Base-by-base conservation (phyloP, 2,888 invertebrate genomes). In the Euspilapteryx auroguttella region DNA sequence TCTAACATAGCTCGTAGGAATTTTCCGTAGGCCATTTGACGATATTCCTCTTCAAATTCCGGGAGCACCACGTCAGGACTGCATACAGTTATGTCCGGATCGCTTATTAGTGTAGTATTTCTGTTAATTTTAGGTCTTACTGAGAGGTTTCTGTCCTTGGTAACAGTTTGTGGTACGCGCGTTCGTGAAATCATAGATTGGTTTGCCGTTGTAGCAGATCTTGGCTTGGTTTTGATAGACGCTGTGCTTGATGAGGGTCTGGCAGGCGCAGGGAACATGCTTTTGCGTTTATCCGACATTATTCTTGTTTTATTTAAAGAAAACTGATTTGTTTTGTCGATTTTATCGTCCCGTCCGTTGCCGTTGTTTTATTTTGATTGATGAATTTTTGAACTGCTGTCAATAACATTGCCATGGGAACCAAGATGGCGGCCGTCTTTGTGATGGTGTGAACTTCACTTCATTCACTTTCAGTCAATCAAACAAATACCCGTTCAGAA, bases 1-100 rank as follows among this genome's bases (percentile, higher is more conserved):
- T 63, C 58, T 0, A 75, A 30, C 54, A 73, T 53, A 0, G 54
- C 49, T 0, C 68, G 49, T 10, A 71, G 34, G 32, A 63, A 65
- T 27, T 61, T 61, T 0, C 61, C 62, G 23, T 71, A 63, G 0
- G 63, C 63, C 2, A 63, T 44, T 39, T 66, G 55, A 5, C 53
- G 50, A 24, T 54, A 38, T 31, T 50, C 55, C 0, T 42, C 38
- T 11, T 63, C 64, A 4, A 58, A 61, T 39, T 59, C 59, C 0
- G 56, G 54, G 12, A 51, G 29, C 0, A 35, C 27, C 9, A 32
- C 35, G 15, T 64, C 64, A 9, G 39, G 32, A 29, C 52, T 54
- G 12, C 44, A 34, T 11, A 57, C 39, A 4, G 59, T 51, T 2
- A 42, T 31, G 33, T 63, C 63, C 2, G 34, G 40, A 11, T 53